These are phyloP conservation scores for Mus caroli DNA, from an alignment of 2,797 vertebrate species.

Conservation along the genomic window DNA sequence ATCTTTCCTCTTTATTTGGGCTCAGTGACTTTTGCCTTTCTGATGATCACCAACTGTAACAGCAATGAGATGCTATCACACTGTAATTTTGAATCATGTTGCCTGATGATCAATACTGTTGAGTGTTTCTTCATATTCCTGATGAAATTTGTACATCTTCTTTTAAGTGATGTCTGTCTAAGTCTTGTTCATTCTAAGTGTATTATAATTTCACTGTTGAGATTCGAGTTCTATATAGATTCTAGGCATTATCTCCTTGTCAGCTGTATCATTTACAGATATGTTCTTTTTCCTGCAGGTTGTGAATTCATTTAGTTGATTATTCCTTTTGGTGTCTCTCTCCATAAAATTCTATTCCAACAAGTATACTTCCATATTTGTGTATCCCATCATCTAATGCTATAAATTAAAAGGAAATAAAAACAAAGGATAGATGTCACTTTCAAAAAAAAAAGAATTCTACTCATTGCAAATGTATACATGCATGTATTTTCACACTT, in stretches of 20 bases:
- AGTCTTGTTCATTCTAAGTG: not conserved
- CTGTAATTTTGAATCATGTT: not conserved
- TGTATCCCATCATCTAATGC: not conserved
- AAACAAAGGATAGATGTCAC: not conserved
- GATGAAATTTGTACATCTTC: not conserved
- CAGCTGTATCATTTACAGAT: not conserved
- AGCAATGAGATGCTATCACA: not conserved
- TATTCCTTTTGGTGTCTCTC: not conserved
- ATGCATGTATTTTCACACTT: not conserved
- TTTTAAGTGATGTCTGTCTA: not conserved
- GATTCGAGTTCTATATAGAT: not conserved
- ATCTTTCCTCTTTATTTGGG: not conserved
- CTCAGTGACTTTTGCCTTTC: not conserved
- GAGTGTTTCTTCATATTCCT: not conserved
- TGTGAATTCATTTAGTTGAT: not conserved
- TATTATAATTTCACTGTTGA: not conserved
- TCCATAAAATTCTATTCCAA: not conserved
- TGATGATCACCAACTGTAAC: not conserved
- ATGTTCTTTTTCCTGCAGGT: not conserved
- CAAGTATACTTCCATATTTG: not conserved
- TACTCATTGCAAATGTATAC: not conserved
- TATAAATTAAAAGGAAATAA: not conserved
- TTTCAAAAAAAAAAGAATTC: not conserved
- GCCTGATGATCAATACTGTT: too few relatives aligned
- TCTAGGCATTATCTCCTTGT: not conserved